Conservation (phyloP, 2,113 vertebrate genomes). For the Chloropsis cyanopogon region DNA sequence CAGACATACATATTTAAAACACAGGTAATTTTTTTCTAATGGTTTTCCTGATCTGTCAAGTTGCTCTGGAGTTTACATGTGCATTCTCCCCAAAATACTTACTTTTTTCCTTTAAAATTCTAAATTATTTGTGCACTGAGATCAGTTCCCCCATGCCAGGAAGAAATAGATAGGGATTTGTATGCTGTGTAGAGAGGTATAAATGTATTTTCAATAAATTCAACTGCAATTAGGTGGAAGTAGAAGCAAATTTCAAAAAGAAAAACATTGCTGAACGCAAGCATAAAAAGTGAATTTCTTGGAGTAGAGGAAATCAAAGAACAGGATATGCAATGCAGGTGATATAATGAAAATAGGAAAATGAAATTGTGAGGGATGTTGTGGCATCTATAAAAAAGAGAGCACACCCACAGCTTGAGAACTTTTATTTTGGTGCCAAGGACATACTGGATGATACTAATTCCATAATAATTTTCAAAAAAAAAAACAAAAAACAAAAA, state of each 20-base stretch:
- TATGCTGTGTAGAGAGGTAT: not conserved
- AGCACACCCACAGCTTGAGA: not conserved
- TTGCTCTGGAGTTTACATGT: rapidly evolving
- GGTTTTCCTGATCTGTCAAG: not conserved
- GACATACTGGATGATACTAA: not conserved
- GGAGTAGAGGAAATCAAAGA: not conserved
- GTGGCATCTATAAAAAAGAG: not conserved
- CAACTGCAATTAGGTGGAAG: not conserved
- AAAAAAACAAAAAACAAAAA: not conserved
- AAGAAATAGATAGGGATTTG: not conserved
- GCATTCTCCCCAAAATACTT: not conserved
- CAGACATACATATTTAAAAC: not conserved
- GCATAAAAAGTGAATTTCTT: not conserved
- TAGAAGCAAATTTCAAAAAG: not conserved
- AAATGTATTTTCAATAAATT: not conserved
- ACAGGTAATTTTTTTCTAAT: not conserved
- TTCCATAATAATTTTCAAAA: not conserved
- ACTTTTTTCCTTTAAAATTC: not conserved
- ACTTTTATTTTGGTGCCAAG: not conserved
- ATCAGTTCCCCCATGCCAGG: not conserved
- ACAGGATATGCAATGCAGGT: not conserved
- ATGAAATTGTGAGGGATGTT: not conserved
- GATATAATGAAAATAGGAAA: not conserved
- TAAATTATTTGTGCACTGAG: not conserved
- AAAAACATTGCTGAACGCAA: not conserved